Conservation (phyloP, 2,113 vertebrate species). For the Gasterosteus aculeatus region DNA sequence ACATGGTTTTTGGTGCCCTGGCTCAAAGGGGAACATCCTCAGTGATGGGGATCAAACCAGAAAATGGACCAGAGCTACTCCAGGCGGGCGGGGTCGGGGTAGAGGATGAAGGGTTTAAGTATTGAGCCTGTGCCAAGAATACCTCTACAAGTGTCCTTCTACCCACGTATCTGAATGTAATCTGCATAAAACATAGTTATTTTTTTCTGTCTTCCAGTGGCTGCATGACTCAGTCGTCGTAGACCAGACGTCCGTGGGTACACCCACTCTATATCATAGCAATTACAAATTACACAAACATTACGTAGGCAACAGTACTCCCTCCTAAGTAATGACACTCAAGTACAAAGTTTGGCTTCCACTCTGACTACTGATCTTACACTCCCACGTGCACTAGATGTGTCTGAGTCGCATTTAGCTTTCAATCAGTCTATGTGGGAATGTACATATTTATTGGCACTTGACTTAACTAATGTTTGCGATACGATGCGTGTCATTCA, state of each 20-base stretch:
- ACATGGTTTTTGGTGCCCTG: constrained; percentile 4
- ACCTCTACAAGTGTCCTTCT: constrained; percentile 62
- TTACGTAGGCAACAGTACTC: not conserved
- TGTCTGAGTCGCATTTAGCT: not conserved
- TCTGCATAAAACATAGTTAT: constrained; percentile 32
- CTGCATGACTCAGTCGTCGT: not conserved
- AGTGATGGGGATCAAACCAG: constrained; percentile 10
- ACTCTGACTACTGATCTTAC: not conserved
- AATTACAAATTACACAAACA: not conserved
- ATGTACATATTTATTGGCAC: not conserved
- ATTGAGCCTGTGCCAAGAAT: constrained; percentile 55
- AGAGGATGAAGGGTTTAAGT: not conserved
- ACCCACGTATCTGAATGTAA: constrained; percentile 56
- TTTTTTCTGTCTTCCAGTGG: not conserved
- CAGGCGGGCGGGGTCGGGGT: not conserved
- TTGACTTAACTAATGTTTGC: not conserved
- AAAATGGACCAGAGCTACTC: not conserved
- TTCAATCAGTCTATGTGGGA: not conserved
- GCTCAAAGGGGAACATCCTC: not conserved
- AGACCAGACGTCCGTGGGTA: not conserved
- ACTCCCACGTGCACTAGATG: not conserved
- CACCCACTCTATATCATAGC: not conserved
- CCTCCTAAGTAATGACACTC: not conserved
- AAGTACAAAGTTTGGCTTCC: not conserved
- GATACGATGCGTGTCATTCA: not conserved